Conservation (phyloP, 92 coral and sea anemone species). For the Palythoa grandiflora region DNA sequence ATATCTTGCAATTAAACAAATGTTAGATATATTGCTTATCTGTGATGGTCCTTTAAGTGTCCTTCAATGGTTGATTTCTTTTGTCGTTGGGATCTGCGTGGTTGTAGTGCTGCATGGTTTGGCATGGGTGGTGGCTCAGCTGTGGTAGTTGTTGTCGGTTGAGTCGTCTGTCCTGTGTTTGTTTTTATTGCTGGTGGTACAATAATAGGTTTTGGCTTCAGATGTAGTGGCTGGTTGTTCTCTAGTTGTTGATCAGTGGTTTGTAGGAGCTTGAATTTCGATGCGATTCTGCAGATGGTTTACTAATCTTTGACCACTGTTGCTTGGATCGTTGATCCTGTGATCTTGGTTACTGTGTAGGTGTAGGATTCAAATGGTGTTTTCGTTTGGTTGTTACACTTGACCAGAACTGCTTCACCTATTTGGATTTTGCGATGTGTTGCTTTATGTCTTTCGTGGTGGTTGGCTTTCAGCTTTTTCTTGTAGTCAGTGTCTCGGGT, state of each 20-base stretch:
- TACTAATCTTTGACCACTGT: constrained; percentile 52
- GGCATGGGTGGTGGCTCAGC: constrained; percentile 36
- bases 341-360: constrained; percentile 38
- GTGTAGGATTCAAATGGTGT: constrained; percentile 65
- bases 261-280: constrained; percentile 62
- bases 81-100: constrained; percentile 65
- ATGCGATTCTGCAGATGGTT: constrained; percentile 67
- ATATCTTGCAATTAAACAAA: not conserved
- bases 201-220: not conserved
- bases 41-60: constrained; percentile 56
- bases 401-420: constrained; percentile 72
- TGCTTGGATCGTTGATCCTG: constrained; percentile 41
- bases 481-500: constrained; percentile 57
- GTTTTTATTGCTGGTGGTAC: constrained; percentile 13
- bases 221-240: constrained; percentile 33
- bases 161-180: constrained; percentile 8
- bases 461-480: not conserved
- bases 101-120: constrained; percentile 31
- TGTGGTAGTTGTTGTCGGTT: constrained; percentile 23
- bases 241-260: constrained; percentile 28
- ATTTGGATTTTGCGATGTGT: constrained; percentile 52
- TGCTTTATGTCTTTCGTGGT: constrained; percentile 59
- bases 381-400: constrained; percentile 61
- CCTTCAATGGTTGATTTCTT: constrained; percentile 59
- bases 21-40: constrained; percentile 11